Conservation (phyloP, 2,888 invertebrate genomes). For the Nowickia ferox region DNA sequence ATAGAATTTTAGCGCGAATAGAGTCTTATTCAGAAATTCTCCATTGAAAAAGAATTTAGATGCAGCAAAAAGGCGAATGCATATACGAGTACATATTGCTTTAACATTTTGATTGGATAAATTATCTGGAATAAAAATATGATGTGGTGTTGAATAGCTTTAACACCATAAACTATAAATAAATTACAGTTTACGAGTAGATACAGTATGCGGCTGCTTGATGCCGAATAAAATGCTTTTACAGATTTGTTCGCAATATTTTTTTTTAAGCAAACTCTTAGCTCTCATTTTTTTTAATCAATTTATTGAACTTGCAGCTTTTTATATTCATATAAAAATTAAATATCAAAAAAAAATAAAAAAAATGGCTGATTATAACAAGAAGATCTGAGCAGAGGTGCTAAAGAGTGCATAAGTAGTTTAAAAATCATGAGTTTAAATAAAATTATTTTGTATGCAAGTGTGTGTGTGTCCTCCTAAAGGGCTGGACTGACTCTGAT, state of each 20-base stretch:
- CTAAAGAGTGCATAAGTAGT: not conserved
- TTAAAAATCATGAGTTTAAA: no score
- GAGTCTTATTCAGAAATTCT: slow-evolving; percentile 79
- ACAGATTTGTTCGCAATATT: slow-evolving; percentile 5
- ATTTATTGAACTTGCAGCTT: slow-evolving; percentile 25
- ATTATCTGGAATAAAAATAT: slow-evolving; percentile 35
- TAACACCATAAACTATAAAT: slow-evolving; percentile 57
- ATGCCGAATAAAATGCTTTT: slow-evolving; percentile 8
- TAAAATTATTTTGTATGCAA: no score
- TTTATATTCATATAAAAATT: not conserved
- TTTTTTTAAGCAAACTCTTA: slow-evolving; percentile 30
- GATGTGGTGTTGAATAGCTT: slow-evolving; percentile 58
- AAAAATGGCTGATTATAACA: not conserved
- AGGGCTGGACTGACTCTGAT: no score
- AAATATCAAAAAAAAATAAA: not conserved
- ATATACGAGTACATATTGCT: slow-evolving; percentile 20
- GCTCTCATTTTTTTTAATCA: not conserved
- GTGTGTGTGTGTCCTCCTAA: no score
- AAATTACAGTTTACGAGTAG: slow-evolving; percentile 29
- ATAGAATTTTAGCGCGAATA: slow-evolving; percentile 77
- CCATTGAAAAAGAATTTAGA: slow-evolving; percentile 42
- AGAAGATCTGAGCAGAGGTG: not conserved
- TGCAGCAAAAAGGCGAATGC: slow-evolving; percentile 10
- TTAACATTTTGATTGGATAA: slow-evolving; percentile 58
- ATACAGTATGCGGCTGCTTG: slow-evolving; percentile 15